Base-by-base conservation (phyloP, 1,140 invertebrate genomes). In the Streblospio benedicti region DNA sequence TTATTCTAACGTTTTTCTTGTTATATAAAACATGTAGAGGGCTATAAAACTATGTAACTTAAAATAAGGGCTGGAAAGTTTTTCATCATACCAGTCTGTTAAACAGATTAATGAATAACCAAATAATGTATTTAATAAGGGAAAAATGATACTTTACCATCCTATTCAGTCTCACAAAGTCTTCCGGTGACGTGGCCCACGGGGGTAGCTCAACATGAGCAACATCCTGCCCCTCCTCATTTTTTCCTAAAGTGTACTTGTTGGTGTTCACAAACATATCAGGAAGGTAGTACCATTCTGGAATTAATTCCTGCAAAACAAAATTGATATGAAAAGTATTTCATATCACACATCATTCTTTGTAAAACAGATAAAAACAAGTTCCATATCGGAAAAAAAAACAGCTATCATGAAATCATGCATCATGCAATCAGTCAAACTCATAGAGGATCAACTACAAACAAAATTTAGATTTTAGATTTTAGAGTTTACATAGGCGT, bases 231-330 rank as follows among this genome's bases (percentile, higher is more conserved):
- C 84, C 85, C n/a, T 87, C 89, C 63, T 97, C 93, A 32, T 90
- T 86, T 63, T 87, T 83, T 20, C 93, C 94, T 47, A 99, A 79
- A 47, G 88, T 84, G 79, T 92, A 97, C 65, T 77, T 84, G 83
- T 86, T 96, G 68, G 81, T 82, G 76, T 99, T 99, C 30, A 90
- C 85, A 65, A 99, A 87, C 91, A 99, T 97, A 81, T 99, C 97
- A n/a, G 95, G 94, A 60, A 99, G 80, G 81, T 96, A 98, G 80
- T 95, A 99, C 73, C 98, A 89, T 78, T 99, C 97, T 0, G 97
- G 96, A 69, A 99, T 95, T 49, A 99, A 78, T 81, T 99, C 96
- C 87, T 92, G 76, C 20, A 67, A 66, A 65, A 14, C n/a, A n/a
- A n/a, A n/a, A n/a, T n/a, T n/a, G n/a, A n/a, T n/a, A n/a, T n/a